Base-by-base conservation (phyloP, 1,140 invertebrate species). In the Eueides isabella region DNA sequence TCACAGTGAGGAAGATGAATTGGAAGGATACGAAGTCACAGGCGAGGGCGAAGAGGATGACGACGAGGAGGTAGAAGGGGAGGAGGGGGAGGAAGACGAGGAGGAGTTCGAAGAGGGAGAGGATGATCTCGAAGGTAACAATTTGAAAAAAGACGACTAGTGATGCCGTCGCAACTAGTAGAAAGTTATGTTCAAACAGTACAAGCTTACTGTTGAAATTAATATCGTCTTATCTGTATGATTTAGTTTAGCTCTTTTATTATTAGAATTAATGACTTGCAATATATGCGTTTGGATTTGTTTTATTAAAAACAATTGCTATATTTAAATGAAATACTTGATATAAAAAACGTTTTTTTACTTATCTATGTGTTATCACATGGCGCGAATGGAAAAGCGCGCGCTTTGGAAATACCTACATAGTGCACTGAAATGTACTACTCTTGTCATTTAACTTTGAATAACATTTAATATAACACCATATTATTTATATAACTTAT, bases 11-110 rank as follows among this genome's bases (percentile, higher is more conserved):
- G 95, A 95, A 48, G 94, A 94, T n/a, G 95, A 95, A 44, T 89
- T 95, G 65, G 94, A 95, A 71, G 93, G 92, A 73, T 89, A 85
- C 11, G 94, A 94, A 68, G 93, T 89, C 67, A 88, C 85, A 12
- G 93, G 93, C 62, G 92, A 86, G 5, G 94, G 93, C 38, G 90
- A 55, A 11, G 48, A 91, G 7, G 94, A 94, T 16, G 94, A 95
- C 63, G 94, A 95, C 31, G 94, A 95, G 64, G 94, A 94, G 79
- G 94, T 92, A 14, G 94, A 93, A 61, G 94, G 89, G 12, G 94
- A 94, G 71, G 95, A 95, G 68, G 96, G 95, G 23, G 95, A 96
- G 7, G 95, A 95, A 26, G 95, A 96, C 28, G 95, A 96, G 26
- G 95, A 96, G 29, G 95, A 95, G 78, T 89, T 95, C 78, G 95